A percentile compares a stretch with the other conserved stretches of the same genome.
Conservation (phyloP, 1,140 invertebrate genomes). For the Neotoxoptera formosana region DNA sequence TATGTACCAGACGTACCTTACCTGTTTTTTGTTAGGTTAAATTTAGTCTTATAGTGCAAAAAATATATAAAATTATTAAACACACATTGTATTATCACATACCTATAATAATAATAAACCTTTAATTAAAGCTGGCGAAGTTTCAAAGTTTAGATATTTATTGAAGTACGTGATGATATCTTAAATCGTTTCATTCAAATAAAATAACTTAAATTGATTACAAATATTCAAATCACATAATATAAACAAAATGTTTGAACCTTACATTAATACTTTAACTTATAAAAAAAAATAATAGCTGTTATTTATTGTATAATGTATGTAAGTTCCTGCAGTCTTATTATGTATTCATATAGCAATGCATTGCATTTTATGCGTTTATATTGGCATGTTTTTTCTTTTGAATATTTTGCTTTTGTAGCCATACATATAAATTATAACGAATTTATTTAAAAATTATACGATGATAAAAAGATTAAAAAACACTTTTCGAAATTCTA, state of each 20-base stretch:
- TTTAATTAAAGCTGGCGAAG: not conserved
- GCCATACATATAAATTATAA: not conserved
- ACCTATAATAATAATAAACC: too few species aligned
- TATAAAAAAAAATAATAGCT: not conserved
- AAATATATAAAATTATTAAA: not conserved
- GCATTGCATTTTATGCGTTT: constrained; percentile 26
- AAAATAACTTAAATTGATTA: not conserved
- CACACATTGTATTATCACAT: not conserved
- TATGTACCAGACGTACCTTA: not conserved
- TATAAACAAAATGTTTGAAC: constrained; percentile 24
- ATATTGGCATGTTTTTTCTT: constrained; percentile 27
- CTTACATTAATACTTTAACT: not conserved
- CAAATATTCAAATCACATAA: constrained; percentile 9
- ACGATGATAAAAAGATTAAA: not conserved
- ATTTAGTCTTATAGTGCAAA: not conserved
- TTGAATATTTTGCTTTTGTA: constrained; percentile 5
- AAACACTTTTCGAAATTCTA: not conserved
- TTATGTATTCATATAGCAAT: constrained; percentile 23
- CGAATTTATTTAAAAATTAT: constrained; percentile 37
- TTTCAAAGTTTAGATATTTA: not conserved
- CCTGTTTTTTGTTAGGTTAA: not conserved
- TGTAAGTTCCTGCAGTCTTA: constrained; percentile 7
- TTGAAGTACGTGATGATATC: not conserved
- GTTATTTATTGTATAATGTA: not conserved
- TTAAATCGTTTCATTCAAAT: not conserved